Evolutionary conservation across 92 coral and sea anemone species (phyloP), one percentile per base, ranked within the genome.

Genomic region (Zoanthus sansibaricus): DNA sequence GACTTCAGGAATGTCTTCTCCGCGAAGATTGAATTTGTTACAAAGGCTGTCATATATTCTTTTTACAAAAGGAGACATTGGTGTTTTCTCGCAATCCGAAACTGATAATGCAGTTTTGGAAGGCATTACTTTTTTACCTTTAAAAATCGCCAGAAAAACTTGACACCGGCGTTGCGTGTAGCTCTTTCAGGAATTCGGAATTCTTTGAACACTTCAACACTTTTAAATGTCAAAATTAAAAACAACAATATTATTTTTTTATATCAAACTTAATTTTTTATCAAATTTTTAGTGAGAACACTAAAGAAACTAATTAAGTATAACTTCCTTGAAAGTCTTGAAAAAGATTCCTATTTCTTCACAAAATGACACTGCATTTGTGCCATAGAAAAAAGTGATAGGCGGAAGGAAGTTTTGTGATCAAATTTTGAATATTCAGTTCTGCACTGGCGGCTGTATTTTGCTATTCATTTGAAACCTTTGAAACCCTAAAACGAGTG

Each of bases 1-100:
- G 32, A 77, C 70, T 3, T 33, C 82, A 8, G 82, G 82, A 54
- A 77, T 77, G 55, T 56, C 82, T 14, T 56, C 0, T 31, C 54
- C 17, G 42, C 30, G 46, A 7, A 77, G 82, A 55, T 31, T 8
- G 31, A 75, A 47, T 15, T 55, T 52, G 16, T 77, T 5, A 33
- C 48, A 77, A 55, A 77, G 32, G 68, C 15, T 30, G 13, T 56
- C 5, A 25, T 56, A 17, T 45, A 77, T 31, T 20, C 30, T 16
- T 4, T 9, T 5, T 13, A 51, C 49, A 61, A 75, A 20, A 49
- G 64, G 62, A 37, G 82, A 55, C 69, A 56, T 77, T 31, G 16
- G 1, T 21, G 69, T 77, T 30, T 77, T 17, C 69, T 16, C 54
- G 47, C 10, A 30, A 14, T 58, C 16, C 1, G 25, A 77, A 54